These are phyloP conservation scores for Trachelipus rathkii DNA, from an alignment of 1,140 invertebrate genomes.

Conservation along the genomic window DNA sequence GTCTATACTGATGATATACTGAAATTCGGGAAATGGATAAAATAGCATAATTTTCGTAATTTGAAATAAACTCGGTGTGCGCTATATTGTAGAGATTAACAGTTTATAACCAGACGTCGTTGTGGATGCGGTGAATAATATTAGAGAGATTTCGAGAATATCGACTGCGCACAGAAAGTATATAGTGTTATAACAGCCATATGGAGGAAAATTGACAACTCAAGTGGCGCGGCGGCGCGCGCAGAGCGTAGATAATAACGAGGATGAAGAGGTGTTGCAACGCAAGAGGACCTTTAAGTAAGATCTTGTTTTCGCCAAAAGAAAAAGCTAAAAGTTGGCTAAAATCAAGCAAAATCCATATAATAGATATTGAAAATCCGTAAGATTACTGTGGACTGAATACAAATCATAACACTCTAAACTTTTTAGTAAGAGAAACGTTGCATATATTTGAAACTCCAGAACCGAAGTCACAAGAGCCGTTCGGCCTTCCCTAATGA, in stretches of 20 bases:
- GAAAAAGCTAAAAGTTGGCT: conserved; percentile 70
- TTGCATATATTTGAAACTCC: conserved; percentile 95
- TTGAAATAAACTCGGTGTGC: no score
- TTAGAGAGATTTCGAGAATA: not conserved
- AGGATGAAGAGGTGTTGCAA: conserved; percentile 58
- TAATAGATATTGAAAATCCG: conserved; percentile 77
- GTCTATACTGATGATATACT: conserved; percentile 87
- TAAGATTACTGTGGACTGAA: conserved; percentile 67
- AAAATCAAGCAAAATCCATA: conserved; percentile 80
- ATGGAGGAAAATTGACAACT: conserved; percentile 53
- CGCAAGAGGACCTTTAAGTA: conserved; percentile 58
- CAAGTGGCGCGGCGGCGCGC: conserved; percentile 32
- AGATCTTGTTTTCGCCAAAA: conserved; percentile 68
- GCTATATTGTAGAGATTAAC: no score
- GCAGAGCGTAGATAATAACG: conserved; percentile 41
- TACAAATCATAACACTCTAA: conserved; percentile 89
- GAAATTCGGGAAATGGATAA: conserved; percentile 80
- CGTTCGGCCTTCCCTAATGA: conserved; percentile 68
- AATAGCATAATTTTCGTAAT: conserved; percentile 73
- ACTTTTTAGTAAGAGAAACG: conserved; percentile 87
- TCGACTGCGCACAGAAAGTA: no score
- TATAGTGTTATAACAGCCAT: conserved; percentile 51
- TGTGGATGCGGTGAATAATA: no score
- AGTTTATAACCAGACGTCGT: no score
- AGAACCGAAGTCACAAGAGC: conserved; percentile 91